A percentile compares a stretch with the other conserved stretches of the same genome.
phyloP scores from a whole-genome alignment of 2,888 invertebrate genomes.

The Sarcophaga caerulescens region DNA sequence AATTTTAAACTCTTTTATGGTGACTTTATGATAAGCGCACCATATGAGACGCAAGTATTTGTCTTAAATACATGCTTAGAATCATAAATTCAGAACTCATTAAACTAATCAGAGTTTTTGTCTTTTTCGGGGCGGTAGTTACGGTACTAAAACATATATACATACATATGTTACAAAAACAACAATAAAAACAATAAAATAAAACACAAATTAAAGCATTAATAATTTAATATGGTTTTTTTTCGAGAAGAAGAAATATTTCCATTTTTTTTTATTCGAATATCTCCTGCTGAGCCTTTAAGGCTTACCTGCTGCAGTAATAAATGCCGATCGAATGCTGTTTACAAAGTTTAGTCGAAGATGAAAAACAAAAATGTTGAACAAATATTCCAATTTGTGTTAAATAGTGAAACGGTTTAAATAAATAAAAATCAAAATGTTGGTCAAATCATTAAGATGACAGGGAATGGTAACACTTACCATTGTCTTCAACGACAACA shows the following conservation, averaged over 20 bases:
- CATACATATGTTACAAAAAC: too few species aligned
- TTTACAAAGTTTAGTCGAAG: neutral
- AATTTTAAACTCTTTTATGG: neutral
- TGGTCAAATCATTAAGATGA: slow-evolving; percentile 23
- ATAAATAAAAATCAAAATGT: slow-evolving; percentile 20
- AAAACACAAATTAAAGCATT: slow-evolving; percentile 4
- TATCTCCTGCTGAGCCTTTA: slow-evolving; percentile 38
- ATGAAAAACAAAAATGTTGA: slow-evolving; percentile 6
- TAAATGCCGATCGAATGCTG: neutral
- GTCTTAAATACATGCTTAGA: neutral
- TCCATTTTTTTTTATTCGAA: neutral
- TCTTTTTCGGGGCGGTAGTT: slow-evolving; percentile 5
- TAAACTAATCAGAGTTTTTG: slow-evolving; percentile 25
- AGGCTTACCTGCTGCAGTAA: slow-evolving; percentile 15
- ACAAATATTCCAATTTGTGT: slow-evolving; percentile 25
- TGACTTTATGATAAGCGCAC: slow-evolving; percentile 17
- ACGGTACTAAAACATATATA: neutral
- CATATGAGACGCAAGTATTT: neutral
- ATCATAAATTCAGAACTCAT: slow-evolving; percentile 8
- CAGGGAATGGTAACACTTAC: slow-evolving; percentile 29
- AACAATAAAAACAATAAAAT: neutral
- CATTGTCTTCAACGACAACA: neutral
- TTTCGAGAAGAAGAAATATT: too few species aligned
- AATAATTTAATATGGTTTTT: neutral
- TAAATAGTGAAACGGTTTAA: neutral